Base-by-base conservation (phyloP, 2,888 invertebrate genomes). In the Parnassius glacialis region DNA sequence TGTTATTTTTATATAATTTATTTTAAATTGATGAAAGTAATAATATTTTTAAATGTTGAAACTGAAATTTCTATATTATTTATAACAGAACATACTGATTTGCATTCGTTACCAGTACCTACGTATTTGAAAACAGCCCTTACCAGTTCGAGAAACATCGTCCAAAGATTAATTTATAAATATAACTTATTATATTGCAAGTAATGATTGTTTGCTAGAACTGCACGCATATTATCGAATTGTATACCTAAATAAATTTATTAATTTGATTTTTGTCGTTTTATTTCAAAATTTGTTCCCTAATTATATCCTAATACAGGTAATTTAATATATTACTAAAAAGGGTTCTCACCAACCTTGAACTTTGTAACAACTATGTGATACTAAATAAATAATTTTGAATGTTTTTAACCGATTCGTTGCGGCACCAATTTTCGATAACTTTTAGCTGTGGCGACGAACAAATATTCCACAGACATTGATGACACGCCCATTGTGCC, bases 121-220 rank as follows among this genome's bases (percentile, higher is more conserved):
- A 7, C 34, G 7, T 43, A 43, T 43, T 43, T 10, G 43, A 48
- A n/a, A 45, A 75, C 76, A 79, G 86, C 89, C 89, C 88, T 90
- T 88, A 88, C 79, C 87, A 89, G 90, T 89, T 90, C 72, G 71
- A 76, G 70, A 81, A 79, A 74, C 75, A 75, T 83, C 90, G 90
- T 90, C 90, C 90, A 90, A 84, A 83, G 79, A 81, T 84, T 81
- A 75, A 75, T 80, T 83, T 79, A 78, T 68, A 74, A 70, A 72
- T 73, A 73, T 75, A 74, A 74, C 78, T 69, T 76, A 77, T 68
- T 69, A 34, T 41, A 52, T 34, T 52, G 16, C 13, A 69, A 66
- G 67, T 73, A 65, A 59, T 68, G 20, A 43, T 50, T 10, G 44
- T 67, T 68, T 65, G 64, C 62, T 59, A 64, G 74, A 67, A 68